Conservation (phyloP, 2,797 vertebrate genomes). For the Austrolebias charrua region DNA sequence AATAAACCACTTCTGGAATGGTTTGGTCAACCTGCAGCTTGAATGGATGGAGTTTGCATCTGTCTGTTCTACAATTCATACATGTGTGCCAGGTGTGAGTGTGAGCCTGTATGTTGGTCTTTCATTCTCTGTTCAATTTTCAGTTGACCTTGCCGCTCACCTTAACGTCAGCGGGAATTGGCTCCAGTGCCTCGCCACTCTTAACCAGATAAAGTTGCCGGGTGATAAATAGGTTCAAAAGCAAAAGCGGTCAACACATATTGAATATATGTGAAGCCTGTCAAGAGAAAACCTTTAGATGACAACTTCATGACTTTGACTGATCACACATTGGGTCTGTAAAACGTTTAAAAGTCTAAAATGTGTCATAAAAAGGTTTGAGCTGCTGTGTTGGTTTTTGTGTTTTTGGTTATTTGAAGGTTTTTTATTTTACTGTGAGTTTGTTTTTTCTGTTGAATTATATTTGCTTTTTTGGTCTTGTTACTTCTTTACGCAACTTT, state of each 20-base stretch:
- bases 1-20: too few species aligned
- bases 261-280: not conserved
- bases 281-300: not conserved
- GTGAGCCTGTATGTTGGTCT: not conserved
- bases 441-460: too few species aligned
- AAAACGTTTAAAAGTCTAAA: not conserved
- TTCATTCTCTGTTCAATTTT: not conserved
- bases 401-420: too few species aligned
- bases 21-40: too few species aligned
- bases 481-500: too few species aligned
- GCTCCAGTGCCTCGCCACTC: not conserved
- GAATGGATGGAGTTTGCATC: not conserved
- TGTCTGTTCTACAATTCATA: not conserved
- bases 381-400: too few species aligned
- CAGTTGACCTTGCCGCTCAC: not conserved
- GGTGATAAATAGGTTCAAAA: not conserved
- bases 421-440: too few species aligned
- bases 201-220: not conserved
- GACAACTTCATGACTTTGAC: not conserved
- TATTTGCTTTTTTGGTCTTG: too few species aligned
- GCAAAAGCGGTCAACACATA: conserved; percentile 1
- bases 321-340: too few species aligned
- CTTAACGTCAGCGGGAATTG: not conserved
- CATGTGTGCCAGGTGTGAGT: not conserved
- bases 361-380: not conserved